Percentiles rank a stretch among this genome's conserved stretches.
phyloP scores from a whole-genome alignment of 2,888 invertebrate genomes.

The Netelia virgata region DNA sequence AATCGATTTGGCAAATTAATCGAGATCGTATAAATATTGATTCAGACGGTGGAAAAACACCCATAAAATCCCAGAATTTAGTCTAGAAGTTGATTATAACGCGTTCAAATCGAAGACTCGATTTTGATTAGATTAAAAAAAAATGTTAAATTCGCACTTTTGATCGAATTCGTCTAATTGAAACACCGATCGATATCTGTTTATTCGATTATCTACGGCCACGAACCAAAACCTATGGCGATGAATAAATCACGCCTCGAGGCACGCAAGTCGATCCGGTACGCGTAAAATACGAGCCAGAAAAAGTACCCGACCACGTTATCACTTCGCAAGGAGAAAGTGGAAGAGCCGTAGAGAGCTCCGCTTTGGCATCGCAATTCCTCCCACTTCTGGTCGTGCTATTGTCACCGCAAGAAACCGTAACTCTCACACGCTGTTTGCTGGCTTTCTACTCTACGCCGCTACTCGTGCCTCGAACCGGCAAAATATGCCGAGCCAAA shows the following conservation, averaged over 20 bases:
- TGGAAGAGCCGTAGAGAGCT: constrained; percentile 54
- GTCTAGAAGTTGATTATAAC: too few species aligned
- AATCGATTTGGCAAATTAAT: too few species aligned
- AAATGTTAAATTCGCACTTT: too few species aligned
- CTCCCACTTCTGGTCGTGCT: constrained; percentile 47
- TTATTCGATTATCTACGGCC: too few species aligned
- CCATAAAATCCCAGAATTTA: too few species aligned
- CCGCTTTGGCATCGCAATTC: constrained; percentile 41
- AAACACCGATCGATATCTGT: too few species aligned
- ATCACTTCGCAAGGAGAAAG: constrained; percentile 57
- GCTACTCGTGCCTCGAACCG: constrained; percentile 14
- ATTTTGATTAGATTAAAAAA: too few species aligned
- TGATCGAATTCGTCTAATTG: too few species aligned
- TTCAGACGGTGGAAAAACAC: too few species aligned
- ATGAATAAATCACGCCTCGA: not conserved
- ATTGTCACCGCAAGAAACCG: constrained; percentile 62
- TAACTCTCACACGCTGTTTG: constrained; percentile 61
- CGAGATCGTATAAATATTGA: too few species aligned
- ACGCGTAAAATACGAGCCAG: constrained; percentile 21
- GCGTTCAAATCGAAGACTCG: too few species aligned
- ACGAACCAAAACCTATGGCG: too few species aligned
- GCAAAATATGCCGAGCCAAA: constrained; percentile 47
- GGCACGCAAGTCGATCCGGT: constrained; percentile 18
- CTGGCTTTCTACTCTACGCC: constrained; percentile 58
- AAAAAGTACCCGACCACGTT: constrained; percentile 47